These are phyloP conservation scores for Oceanodroma tethys DNA, from an alignment of 2,113 vertebrate species.

Conservation along the genomic window DNA sequence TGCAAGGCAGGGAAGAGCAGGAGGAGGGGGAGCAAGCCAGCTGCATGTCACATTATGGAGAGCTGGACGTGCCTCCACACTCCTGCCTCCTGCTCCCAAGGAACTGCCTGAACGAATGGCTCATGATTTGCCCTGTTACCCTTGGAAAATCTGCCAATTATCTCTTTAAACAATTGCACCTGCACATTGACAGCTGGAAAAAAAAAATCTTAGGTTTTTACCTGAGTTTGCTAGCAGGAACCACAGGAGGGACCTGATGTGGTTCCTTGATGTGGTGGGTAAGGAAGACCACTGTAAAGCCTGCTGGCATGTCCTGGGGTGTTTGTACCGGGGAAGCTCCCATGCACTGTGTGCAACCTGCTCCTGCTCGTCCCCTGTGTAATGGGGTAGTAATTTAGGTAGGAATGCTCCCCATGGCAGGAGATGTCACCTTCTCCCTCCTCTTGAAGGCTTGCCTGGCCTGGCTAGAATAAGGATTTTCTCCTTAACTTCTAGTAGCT, in stretches of 20 bases:
- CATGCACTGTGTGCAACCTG: accelerated
- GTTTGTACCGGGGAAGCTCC: neutral
- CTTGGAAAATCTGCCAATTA: neutral
- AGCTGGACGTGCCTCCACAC: accelerated
- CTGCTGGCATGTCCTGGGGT: neutral
- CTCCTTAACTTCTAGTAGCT: neutral
- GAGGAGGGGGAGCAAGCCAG: neutral
- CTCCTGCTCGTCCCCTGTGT: accelerated
- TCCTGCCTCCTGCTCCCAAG: neutral
- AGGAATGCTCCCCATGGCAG: neutral
- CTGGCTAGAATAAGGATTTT: neutral
- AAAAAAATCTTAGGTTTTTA: neutral
- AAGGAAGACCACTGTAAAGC: neutral
- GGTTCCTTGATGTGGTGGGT: neutral
- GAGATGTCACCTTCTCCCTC: neutral
- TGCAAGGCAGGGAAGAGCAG: neutral
- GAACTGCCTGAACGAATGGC: neutral
- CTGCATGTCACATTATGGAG: neutral
- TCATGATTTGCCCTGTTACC: neutral
- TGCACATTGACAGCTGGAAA: neutral
- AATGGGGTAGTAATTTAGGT: neutral
- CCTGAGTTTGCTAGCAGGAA: neutral
- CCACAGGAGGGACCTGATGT: neutral
- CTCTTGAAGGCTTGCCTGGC: neutral
- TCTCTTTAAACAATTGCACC: neutral